Evolutionary conservation across 1,140 invertebrate species (phyloP).

Genomic region (Drosophila kepulauana): DNA sequence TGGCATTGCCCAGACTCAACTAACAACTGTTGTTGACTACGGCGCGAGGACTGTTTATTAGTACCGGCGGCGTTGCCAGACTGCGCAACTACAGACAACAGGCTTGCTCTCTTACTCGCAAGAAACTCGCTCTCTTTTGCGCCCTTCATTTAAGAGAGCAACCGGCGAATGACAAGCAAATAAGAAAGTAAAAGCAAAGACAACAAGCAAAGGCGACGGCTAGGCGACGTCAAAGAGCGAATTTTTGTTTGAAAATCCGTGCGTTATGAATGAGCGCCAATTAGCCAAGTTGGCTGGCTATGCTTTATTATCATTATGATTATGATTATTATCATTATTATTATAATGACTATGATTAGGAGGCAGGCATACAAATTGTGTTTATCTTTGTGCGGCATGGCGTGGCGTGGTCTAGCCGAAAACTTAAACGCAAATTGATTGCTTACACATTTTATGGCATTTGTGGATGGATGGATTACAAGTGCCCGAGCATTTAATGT

Average conservation of each 20-base stretch:
- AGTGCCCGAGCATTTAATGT: conserved; percentile 4
- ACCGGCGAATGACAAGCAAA: background rate
- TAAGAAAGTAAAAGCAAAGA: background rate
- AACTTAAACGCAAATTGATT: conserved; percentile 56
- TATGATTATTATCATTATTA: conserved; percentile 46
- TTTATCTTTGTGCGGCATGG: conserved; percentile 3
- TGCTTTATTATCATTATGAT: conserved; percentile 62
- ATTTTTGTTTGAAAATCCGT: conserved; percentile 6
- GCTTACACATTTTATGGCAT: conserved; percentile 43
- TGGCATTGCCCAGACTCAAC: conserved; percentile 44
- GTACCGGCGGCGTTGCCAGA: conserved; percentile 40
- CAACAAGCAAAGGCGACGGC: too few species aligned
- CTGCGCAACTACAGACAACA: conserved; percentile 5
- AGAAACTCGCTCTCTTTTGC: background rate
- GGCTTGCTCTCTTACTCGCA: conserved; percentile 18
- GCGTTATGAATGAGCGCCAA: conserved; percentile 70
- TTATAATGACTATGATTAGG: conserved; percentile 45
- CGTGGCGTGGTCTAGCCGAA: background rate
- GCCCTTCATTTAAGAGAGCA: background rate
- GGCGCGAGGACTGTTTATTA: conserved; percentile 35
- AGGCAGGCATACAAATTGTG: conserved; percentile 24
- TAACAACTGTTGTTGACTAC: conserved; percentile 63
- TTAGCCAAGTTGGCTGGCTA: conserved; percentile 50
- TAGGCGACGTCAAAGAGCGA: background rate
- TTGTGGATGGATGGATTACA: conserved; percentile 1